These are phyloP conservation scores for Trachelus stipa DNA, from an alignment of 2,888 invertebrate genomes.

Conservation along the genomic window DNA sequence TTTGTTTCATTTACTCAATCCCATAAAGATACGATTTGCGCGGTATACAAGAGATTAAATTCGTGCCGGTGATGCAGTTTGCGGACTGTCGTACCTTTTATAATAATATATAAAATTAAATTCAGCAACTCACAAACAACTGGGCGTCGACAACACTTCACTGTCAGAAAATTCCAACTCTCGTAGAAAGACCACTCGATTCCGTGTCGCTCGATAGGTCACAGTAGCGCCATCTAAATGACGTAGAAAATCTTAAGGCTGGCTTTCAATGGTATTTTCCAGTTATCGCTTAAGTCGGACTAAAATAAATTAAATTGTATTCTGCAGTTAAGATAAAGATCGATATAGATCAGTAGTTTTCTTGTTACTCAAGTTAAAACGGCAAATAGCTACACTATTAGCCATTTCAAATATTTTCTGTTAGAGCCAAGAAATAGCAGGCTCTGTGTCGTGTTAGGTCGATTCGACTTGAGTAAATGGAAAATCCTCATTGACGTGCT, in stretches of 20 bases:
- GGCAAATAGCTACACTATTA: no score
- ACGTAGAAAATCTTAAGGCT: not conserved
- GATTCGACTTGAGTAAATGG: no score
- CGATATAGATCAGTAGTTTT: not conserved
- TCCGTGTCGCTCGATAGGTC: not conserved
- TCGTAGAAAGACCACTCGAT: constrained; percentile 34
- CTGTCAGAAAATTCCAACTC: constrained; percentile 47
- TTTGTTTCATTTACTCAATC: constrained; percentile 5
- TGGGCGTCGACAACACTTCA: constrained; percentile 60
- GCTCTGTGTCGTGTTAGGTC: no score
- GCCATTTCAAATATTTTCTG: no score
- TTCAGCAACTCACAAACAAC: constrained; percentile 56
- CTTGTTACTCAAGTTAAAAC: no score
- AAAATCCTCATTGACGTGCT: not conserved
- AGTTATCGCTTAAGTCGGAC: not conserved
- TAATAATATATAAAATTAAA: constrained; percentile 38
- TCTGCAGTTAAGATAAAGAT: not conserved
- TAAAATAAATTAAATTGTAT: not conserved
- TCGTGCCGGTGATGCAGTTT: not conserved
- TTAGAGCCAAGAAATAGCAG: no score
- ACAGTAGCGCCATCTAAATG: not conserved
- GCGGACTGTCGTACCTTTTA: not conserved
- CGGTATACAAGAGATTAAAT: not conserved
- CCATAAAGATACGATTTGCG: not conserved
- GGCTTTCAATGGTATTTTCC: not conserved